phyloP scores from a whole-genome alignment of 2,797 vertebrate genomes.

The Galaxias olidus region DNA sequence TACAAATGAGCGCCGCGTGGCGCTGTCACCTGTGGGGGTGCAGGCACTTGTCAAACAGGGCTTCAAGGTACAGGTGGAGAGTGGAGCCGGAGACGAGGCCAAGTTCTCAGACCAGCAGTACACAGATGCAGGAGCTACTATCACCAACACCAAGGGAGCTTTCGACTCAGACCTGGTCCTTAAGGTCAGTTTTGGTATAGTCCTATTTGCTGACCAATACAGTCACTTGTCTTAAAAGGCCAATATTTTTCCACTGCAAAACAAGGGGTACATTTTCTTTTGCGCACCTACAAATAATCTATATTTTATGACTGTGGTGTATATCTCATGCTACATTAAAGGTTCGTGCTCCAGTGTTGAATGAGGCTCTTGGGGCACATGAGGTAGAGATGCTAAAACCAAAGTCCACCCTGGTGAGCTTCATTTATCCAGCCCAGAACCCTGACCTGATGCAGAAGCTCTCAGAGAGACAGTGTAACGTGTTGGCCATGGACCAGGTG shows the following conservation, averaged over 20 bases:
- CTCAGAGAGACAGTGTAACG: slow-evolving; percentile 66
- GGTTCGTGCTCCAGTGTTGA: slow-evolving; percentile 78
- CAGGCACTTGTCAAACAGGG: slow-evolving; percentile 75
- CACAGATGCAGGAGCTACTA: slow-evolving; percentile 62
- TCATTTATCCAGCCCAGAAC: slow-evolving; percentile 80
- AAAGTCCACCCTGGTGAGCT: slow-evolving; percentile 72
- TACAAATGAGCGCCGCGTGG: slow-evolving; percentile 72
- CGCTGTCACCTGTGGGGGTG: slow-evolving; percentile 67
- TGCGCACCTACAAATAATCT: neutral
- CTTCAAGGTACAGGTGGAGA: slow-evolving; percentile 75
- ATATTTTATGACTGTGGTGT: neutral
- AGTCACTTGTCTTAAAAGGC: too few species aligned
- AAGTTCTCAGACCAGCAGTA: slow-evolving; percentile 78
- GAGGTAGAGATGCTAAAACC: slow-evolving; percentile 73
- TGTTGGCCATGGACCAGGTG: slow-evolving; percentile 80
- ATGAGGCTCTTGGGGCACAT: slow-evolving; percentile 42
- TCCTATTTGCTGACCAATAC: neutral
- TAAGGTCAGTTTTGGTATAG: slow-evolving; percentile 53
- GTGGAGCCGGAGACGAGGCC: slow-evolving; percentile 71
- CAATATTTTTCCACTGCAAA: too few species aligned
- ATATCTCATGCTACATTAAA: slow-evolving; percentile 33
- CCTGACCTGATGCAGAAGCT: slow-evolving; percentile 72
- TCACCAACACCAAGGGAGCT: slow-evolving; percentile 66
- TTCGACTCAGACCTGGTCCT: slow-evolving; percentile 75
- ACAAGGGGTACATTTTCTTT: too few species aligned